These are phyloP conservation scores for Staurois parvus DNA, from an alignment of 2,797 vertebrate genomes.

Conservation along the genomic window DNA sequence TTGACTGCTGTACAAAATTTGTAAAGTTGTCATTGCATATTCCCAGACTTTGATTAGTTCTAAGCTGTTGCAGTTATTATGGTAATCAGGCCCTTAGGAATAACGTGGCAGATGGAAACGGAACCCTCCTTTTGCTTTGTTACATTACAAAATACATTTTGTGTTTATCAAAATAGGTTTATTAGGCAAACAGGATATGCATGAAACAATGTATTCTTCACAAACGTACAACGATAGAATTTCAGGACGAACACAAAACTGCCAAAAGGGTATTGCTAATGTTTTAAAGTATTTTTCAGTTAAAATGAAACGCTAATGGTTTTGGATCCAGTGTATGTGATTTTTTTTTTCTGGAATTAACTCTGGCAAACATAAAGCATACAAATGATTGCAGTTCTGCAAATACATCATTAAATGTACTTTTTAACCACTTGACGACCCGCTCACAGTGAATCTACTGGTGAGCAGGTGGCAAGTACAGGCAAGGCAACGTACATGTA, in stretches of 20 bases:
- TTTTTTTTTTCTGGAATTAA: no score
- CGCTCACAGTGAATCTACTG: no score
- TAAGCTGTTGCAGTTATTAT: background rate
- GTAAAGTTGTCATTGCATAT: background rate
- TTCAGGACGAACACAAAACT: background rate
- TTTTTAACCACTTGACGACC: no score
- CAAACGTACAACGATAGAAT: background rate
- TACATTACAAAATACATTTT: background rate
- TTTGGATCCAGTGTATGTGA: background rate
- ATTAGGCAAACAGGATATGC: background rate
- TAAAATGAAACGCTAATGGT: background rate
- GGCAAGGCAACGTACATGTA: no score
- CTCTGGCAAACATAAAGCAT: no score
- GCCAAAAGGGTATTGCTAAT: background rate
- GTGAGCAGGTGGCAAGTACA: no score
- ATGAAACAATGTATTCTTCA: background rate
- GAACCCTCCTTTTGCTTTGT: background rate
- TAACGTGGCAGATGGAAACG: background rate
- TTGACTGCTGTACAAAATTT: background rate
- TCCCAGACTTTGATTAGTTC: background rate
- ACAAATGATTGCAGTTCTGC: no score
- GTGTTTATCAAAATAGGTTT: background rate
- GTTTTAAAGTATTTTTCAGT: no score
- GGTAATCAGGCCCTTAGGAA: background rate
- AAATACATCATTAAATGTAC: no score